Base-by-base conservation (phyloP, 2,888 invertebrate genomes). In the Noctua pronuba region DNA sequence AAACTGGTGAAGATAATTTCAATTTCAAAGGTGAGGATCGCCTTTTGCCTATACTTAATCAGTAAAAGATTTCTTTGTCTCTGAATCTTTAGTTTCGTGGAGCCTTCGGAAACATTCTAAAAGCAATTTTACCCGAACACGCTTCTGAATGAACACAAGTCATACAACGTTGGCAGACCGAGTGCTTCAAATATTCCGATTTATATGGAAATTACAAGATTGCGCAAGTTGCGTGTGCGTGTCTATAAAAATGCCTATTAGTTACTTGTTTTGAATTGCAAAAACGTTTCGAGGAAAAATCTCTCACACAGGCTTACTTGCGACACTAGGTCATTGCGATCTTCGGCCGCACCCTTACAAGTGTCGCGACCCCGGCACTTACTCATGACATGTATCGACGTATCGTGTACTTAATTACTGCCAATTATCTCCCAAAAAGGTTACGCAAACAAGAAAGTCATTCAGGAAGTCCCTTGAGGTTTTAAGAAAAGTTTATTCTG, bases 271-370 rank as follows among this genome's bases (percentile, higher is more conserved):
- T 75, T 79, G 41, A 73, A 84, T 86, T 80, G 84, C 75, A 58
- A 79, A 82, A 83, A 73, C 13, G 60, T 75, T 79, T 79, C 52
- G 80, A 73, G 84, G 80, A 80, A 84, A 86, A 84, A 64, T 75
- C 55, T 79, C 72, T 52, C n/a, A 69, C 38, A 65, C 52, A 21
- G 31, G 18, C 38, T 41, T 44, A 65, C 31, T 52, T 55, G 70
- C 41, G 52, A 35, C 84, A 86, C 82, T 75, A 72, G 85, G 85
- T 85, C 87, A 85, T 81, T 87, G 85, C 69, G 58, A 85, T 74
- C 68, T 67, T 38, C 80, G 70, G 60, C 60, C 86, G 72, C 82
- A 77, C 86, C 85, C 82, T 81, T 21, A 75, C 55, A 52, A 65
- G 68, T 55, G 64, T 24, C 75, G 41, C 75, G 86, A 70, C 84